phyloP scores from a whole-genome alignment of 1,140 invertebrate genomes.

The Luehdorfia chinensis region DNA sequence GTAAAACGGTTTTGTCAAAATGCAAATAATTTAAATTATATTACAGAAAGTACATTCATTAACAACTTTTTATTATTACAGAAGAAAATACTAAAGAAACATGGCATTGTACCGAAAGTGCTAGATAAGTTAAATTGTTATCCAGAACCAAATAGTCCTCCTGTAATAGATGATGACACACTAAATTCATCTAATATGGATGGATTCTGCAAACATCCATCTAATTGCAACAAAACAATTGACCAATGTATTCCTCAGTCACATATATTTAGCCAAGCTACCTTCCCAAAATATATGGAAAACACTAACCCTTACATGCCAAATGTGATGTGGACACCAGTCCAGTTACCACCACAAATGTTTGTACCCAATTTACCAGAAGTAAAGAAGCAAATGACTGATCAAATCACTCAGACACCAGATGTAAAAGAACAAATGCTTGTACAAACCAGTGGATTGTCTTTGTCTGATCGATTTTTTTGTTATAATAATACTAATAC shows the following conservation, averaged over 20 bases:
- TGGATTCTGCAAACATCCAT: not conserved
- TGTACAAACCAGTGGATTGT: not conserved
- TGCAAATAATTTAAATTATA: too few relatives aligned
- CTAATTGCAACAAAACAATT: constrained; percentile 14
- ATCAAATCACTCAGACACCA: constrained; percentile 26
- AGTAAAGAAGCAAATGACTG: constrained; percentile 8
- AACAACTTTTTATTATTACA: constrained; percentile 8
- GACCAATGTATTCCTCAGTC: constrained; percentile 3
- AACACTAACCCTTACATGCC: constrained; percentile 18
- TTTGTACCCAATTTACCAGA: constrained; percentile 4
- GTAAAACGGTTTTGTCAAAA: too few relatives aligned
- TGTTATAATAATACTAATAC: constrained; percentile 16
- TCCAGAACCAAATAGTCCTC: constrained; percentile 32
- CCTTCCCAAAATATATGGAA: constrained; percentile 31
- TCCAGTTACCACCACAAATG: constrained; percentile 15
- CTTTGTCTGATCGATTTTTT: constrained; percentile 22
- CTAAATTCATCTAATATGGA: not conserved
- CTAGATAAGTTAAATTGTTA: constrained; percentile 29
- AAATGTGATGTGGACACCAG: constrained; percentile 28
- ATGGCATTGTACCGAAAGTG: constrained; percentile 17
- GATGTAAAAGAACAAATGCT: constrained; percentile 5
- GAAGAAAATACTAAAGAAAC: constrained; percentile 15
- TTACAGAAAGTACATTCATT: not conserved
- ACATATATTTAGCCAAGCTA: constrained; percentile 29
- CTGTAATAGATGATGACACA: constrained; percentile 5